phyloP scores from a whole-genome alignment of 2,113 vertebrate genomes.

The Chiloscyllium plagiosum region DNA sequence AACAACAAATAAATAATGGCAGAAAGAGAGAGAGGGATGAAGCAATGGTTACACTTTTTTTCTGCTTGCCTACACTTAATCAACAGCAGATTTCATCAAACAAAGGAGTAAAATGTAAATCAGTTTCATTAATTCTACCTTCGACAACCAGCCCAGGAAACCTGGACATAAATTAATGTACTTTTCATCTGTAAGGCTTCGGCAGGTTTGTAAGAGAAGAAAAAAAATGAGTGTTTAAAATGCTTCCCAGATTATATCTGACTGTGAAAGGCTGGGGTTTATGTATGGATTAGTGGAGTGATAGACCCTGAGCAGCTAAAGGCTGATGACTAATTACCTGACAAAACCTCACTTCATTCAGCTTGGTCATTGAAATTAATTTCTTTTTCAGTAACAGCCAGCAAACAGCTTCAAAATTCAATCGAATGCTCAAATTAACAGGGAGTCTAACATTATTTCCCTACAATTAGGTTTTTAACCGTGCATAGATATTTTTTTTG shows the following conservation, averaged over 20 bases:
- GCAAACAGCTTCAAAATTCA: conserved; percentile 72
- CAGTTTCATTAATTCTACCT: conserved; percentile 57
- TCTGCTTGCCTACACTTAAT: conserved; percentile 60
- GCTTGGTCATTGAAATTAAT: conserved; percentile 89
- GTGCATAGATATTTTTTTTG: conserved; percentile 29
- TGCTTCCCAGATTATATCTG: conserved; percentile 58
- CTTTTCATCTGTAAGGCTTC: conserved; percentile 45
- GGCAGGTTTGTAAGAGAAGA: conserved; percentile 45
- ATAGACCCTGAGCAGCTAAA: conserved; percentile 80
- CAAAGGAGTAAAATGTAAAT: conserved; percentile 57
- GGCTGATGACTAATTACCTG: conserved; percentile 93
- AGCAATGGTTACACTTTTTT: conserved; percentile 38
- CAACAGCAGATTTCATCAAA: conserved; percentile 62
- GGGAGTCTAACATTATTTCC: conserved; percentile 69
- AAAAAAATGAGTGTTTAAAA: conserved; percentile 57
- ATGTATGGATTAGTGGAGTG: conserved; percentile 82
- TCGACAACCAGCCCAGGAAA: conserved; percentile 56
- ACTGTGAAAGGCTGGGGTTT: conserved; percentile 64
- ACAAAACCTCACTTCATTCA: conserved; percentile 74
- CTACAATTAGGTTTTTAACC: conserved; percentile 34
- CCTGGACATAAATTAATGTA: conserved; percentile 53
- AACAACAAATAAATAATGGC: background rate
- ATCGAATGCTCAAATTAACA: conserved; percentile 78
- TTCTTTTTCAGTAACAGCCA: conserved; percentile 71
- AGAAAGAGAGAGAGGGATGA: background rate